Base-by-base conservation (phyloP, 2,797 vertebrate genomes). In the Stomatorhinus walkeri region DNA sequence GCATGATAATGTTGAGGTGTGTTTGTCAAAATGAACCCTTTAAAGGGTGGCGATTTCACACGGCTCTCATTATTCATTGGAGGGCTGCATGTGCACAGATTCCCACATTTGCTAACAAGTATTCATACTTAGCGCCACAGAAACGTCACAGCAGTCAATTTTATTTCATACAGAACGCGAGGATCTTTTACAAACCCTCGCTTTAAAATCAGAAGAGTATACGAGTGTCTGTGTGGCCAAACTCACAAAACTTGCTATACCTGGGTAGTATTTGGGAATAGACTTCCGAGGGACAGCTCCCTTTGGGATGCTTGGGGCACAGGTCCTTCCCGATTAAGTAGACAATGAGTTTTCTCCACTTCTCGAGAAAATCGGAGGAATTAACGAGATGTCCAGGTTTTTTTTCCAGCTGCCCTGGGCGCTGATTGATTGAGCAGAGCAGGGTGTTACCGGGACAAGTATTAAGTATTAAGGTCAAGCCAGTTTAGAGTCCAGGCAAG, bases 401-500 rank as follows among this genome's bases (percentile, higher is more conserved):
- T 76, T 76, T 79, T 9, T 9, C 36, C 76, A 36, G 9, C 36
- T 86, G 28, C 28, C 10, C 5, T 36, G 51, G 52, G 49, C 14
- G 19, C 32, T 32, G 14, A 87, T 56, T 87, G 85, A 14, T 28
- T 52, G 48, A 52, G 48, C 6, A 24, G 28, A 19, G 84, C 5
- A 51, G 51, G 22, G 28, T 32, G 84, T 87, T 49, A 51, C 81
- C 48, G n/a, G 81, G 43, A 85, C n/a, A 85, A 85, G 28, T 14
- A 54, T 12, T 14, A 52, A 32, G 84, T 86, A 86, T 86, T 86
- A 56, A 56, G 85, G 85, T 87, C 85, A 87, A 87, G 85, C 85
- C 52, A 40, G 14, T 87, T 87, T 52, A 51, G 28, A 7, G 32
- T 56, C 52, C 52, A 87, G 52, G 52, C 85, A 87, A 56, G 52